phyloP scores from a whole-genome alignment of 2,888 invertebrate genomes.

The Galeruca laticollis region DNA sequence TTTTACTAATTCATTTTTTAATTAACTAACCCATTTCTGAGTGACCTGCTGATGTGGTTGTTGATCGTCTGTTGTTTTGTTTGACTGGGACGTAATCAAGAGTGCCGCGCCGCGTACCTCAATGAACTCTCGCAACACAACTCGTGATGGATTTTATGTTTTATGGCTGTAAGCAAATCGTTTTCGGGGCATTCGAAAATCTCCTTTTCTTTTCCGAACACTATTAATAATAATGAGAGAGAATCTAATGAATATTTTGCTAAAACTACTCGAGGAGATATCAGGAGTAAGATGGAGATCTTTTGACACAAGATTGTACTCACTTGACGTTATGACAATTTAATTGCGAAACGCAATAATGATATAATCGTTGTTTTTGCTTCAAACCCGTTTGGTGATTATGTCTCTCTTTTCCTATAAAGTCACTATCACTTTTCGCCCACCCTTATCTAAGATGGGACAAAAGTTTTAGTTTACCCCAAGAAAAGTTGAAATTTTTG shows the following conservation, averaged over 20 bases:
- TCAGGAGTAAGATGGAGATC: conserved; percentile 10
- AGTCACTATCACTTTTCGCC: no score
- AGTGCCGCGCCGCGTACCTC: conserved; percentile 43
- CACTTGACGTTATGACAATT: conserved; percentile 8
- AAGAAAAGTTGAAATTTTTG: no score
- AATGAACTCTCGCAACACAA: conserved; percentile 52
- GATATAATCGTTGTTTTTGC: no score
- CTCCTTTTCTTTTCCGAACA: conserved; percentile 37
- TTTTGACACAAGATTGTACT: background rate
- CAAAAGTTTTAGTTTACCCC: no score
- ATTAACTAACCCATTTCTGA: conserved; percentile 63
- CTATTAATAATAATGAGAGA: conserved; percentile 39
- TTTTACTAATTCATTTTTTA: conserved; percentile 67
- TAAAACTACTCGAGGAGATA: conserved; percentile 22
- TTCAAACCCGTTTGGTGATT: no score
- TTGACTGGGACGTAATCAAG: conserved; percentile 51
- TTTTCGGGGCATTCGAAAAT: conserved; percentile 36
- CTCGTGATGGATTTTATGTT: conserved; percentile 57
- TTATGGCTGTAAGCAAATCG: conserved; percentile 54
- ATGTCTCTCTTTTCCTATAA: no score
- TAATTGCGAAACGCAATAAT: background rate
- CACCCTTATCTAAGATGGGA: no score
- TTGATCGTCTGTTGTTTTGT: conserved; percentile 53
- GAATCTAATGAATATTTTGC: conserved; percentile 31
- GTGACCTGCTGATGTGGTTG: conserved; percentile 52